Base-by-base conservation (phyloP, 2,888 invertebrate genomes). In the Nezara viridula region DNA sequence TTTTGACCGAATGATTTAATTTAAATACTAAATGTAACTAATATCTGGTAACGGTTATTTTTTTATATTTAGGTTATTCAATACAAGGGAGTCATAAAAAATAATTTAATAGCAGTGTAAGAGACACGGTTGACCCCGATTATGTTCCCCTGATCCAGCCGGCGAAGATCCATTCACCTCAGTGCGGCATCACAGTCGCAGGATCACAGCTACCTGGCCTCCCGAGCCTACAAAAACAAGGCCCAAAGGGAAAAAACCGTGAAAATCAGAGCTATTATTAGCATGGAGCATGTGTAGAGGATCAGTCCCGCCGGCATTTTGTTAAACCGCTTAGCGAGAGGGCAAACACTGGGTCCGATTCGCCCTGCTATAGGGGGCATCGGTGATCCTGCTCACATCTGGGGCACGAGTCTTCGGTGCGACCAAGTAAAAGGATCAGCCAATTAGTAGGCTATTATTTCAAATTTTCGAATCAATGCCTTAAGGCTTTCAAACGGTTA, bases 251-350 rank as follows among this genome's bases (percentile, higher is more conserved):
- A 73, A 88, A 88, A 88, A 88, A 37, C 88, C 88, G 88, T 88
- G 88, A 73, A 88, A 88, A 88, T 88, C 60, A 10, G 66, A n/a
- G 47, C 88, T 88, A 88, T 88, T 88, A 88, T 88, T 88, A 88
- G 88, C 44, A 49, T 24, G 88, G 88, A n/a, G 37, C 66, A 73
- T 88, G 88, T 88, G 88, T 88, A 49, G 86, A 44, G 50, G 86
- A 52, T 81, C 44, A 81, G 81, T 81, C 37, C n/a, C 81, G 81
- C 44, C 44, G 24, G 81, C 44, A 81, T 81, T 81, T 81, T 10
- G 81, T 81, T 81, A 81, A 81, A 81, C 81, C 81, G 40, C 81
- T 81, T 81, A 81, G n/a, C 2, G 47, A 40, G 47, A 44, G 19
- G 44, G 44, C 81, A 81, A 81, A 81, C 81, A 81, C 81, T 47